Evolutionary conservation across 2,888 invertebrate species (phyloP), one percentile per base, ranked within the genome.

Genomic region (Petrolisthes manimaculis): DNA sequence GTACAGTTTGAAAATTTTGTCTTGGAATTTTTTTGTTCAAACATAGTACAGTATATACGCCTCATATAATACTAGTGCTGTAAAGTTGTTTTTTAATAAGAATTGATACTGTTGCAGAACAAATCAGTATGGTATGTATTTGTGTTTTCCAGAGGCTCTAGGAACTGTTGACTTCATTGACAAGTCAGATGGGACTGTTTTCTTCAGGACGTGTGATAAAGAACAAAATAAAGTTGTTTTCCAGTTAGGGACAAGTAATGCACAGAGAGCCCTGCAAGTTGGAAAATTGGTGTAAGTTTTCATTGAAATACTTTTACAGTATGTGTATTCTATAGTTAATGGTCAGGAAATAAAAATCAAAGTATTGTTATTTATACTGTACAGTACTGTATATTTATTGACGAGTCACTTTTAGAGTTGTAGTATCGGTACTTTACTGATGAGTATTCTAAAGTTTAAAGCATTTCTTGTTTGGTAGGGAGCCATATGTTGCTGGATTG

Each of bases 211-310:
- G 9, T 98, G 98, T 93, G 93, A 94, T 4, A 94, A 94, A 92
- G 99, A 99, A 93, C 96, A 95, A 92, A 94, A 94, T 0, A 95
- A 95, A 92, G 95, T 99, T 5, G 96, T 99, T 53, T 94, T 99
- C 74, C 99, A 99, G 93, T 94, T 99, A 92, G 99, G 99, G 37
- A 99, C 99, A 54, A 96, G 96, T 93, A 96, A 97, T 94, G 95
- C 97, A 1, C 94, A 95, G 51, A 94, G 98, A 93, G 99, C 99
- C 2, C 93, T 98, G 77, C 95, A 95, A 94, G 98, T 98, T 67
- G 98, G 97, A 0, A 96, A 96, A 94, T 93, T 97, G 93, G 95
- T 98, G 96, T 97, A 94, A 95, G 95, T 94, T 91, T 84, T 85
- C 3, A 56, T 82, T 37, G 37, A 37, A 37, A 37, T 37, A 37